phyloP scores from a whole-genome alignment of 2,113 vertebrate species.

The Motacilla alba region DNA sequence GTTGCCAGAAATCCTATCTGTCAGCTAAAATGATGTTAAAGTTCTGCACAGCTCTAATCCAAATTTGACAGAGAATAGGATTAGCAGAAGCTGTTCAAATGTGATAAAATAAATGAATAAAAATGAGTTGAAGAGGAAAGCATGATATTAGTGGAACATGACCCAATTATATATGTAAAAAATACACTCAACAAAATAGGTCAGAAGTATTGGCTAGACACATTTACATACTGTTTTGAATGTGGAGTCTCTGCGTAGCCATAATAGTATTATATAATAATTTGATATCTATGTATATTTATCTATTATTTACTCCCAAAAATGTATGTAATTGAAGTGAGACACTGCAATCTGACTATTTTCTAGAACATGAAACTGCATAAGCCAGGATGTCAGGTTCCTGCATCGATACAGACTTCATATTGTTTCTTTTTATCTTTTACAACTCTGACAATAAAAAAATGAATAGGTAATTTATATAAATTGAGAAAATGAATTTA shows the following conservation, averaged over 20 bases:
- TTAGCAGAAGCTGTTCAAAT: slow-evolving; percentile 56
- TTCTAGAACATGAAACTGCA: not conserved
- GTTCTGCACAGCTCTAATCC: slow-evolving; percentile 43
- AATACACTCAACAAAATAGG: slow-evolving; percentile 44
- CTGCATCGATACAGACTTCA: not conserved
- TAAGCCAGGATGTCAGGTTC: not conserved
- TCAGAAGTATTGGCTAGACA: slow-evolving; percentile 33
- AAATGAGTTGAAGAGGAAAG: slow-evolving; percentile 45
- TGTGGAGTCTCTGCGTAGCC: not conserved
- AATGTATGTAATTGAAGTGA: not conserved
- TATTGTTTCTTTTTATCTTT: not conserved
- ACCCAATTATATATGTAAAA: slow-evolving; percentile 61
- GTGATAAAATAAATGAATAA: slow-evolving; percentile 68
- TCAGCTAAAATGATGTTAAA: slow-evolving; percentile 55
- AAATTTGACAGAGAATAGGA: slow-evolving; percentile 55
- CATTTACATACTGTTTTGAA: slow-evolving; percentile 45
- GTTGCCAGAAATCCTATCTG: slow-evolving; percentile 53
- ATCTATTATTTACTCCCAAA: not conserved
- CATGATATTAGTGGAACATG: slow-evolving; percentile 33
- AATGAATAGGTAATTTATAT: not conserved
- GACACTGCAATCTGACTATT: not conserved
- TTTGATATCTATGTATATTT: not conserved
- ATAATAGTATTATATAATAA: slow-evolving; percentile 1
- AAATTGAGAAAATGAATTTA: not conserved
- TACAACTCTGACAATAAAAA: not conserved